phyloP scores from a whole-genome alignment of 1,140 invertebrate genomes.

The Lasioglossum albipes region DNA sequence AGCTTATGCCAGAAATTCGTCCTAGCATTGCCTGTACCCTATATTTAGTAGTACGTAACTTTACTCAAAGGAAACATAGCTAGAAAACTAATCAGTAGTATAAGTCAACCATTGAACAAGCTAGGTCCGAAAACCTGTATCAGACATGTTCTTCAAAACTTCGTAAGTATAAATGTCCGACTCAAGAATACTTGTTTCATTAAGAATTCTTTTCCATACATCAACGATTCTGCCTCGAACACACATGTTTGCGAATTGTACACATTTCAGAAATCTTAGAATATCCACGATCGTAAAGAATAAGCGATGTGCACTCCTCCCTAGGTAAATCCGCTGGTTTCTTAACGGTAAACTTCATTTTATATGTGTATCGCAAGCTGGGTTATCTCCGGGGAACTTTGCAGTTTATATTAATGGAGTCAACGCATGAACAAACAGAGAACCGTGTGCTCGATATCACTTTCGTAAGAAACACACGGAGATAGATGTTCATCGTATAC shows the following conservation, averaged over 20 bases:
- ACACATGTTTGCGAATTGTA: too few relatives aligned
- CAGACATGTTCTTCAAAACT: too few relatives aligned
- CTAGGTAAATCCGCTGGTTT: constrained; percentile 40
- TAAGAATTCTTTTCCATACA: too few relatives aligned
- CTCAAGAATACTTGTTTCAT: too few relatives aligned
- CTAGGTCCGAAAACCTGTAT: neutral
- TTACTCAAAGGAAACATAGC: too few relatives aligned
- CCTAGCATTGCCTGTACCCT: too few relatives aligned
- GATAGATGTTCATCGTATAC: neutral
- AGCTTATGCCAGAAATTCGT: too few relatives aligned
- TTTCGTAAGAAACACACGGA: constrained; percentile 2
- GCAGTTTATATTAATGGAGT: constrained; percentile 60
- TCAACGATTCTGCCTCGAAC: too few relatives aligned
- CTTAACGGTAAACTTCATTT: constrained; percentile 47
- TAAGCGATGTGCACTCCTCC: constrained; percentile 26
- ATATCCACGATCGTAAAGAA: constrained; percentile 17
- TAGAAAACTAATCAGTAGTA: neutral
- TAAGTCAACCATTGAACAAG: neutral
- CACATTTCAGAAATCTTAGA: too few relatives aligned
- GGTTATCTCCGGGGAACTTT: constrained; percentile 41
- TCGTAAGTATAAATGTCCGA: too few relatives aligned
- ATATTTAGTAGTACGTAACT: too few relatives aligned
- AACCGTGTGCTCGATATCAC: constrained; percentile 28
- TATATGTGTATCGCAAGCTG: constrained; percentile 33
- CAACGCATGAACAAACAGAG: constrained; percentile 40